phyloP scores from a whole-genome alignment of 1,140 invertebrate genomes.

The Caerostris darwini region DNA sequence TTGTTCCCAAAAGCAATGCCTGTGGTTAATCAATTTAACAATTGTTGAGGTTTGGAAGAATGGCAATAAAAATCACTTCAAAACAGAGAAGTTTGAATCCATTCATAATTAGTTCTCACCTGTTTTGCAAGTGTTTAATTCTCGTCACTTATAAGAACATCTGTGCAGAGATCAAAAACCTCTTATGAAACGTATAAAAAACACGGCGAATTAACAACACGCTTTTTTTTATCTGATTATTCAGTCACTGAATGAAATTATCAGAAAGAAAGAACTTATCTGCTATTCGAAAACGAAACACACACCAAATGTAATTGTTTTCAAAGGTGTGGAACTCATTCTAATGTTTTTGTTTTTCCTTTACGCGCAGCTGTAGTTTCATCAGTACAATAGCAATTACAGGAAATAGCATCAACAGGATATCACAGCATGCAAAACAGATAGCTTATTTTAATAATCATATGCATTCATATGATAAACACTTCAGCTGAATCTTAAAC shows the following conservation, averaged over 20 bases:
- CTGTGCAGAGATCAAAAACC: not conserved
- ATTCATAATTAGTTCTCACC: not conserved
- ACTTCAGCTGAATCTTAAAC: too few species aligned
- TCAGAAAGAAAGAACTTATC: not conserved
- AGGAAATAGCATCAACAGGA: too few species aligned
- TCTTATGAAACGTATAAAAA: not conserved
- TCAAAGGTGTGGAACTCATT: not conserved
- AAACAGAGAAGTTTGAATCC: not conserved
- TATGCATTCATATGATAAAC: too few species aligned
- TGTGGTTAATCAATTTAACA: too few species aligned
- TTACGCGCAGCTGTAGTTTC: too few species aligned
- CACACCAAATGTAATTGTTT: not conserved
- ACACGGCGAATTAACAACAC: not conserved
- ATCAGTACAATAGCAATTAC: too few species aligned
- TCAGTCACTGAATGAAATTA: not conserved
- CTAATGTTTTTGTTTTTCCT: not conserved
- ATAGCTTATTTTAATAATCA: too few species aligned
- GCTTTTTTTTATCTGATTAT: not conserved
- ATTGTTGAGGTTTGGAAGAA: too few species aligned
- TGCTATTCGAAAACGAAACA: not conserved
- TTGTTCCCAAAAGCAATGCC: too few species aligned
- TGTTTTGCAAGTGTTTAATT: not conserved
- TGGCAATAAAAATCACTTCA: too few species aligned
- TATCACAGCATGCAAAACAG: too few species aligned
- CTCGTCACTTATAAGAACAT: not conserved